Evolutionary conservation across 1,140 invertebrate genomes (phyloP), one percentile per base, ranked within the genome.

Genomic region (Cotesia vestalis): DNA sequence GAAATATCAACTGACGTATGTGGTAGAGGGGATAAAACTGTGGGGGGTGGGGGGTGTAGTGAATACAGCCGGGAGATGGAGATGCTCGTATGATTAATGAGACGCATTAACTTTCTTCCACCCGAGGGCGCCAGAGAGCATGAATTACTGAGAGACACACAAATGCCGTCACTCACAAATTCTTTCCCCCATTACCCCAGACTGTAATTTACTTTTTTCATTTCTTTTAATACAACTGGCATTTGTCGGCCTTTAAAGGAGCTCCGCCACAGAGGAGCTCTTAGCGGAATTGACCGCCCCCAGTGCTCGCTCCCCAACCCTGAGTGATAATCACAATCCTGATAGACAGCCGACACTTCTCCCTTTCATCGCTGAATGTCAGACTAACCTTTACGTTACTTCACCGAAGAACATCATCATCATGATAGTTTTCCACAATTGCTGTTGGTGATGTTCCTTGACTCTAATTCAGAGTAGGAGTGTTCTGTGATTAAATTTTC

Each of bases 261-360:
- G 63, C 27, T 63, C 27, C 27, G 2, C 27, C 27, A 27, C 35
- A 66, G 20, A 67, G 57, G 53, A 59, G 75, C 78, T 79, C 78
- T 80, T 78, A 80, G 77, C 74, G 79, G 80, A 81, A 81, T 80
- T 81, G 79, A 79, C 78, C 77, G 73, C 74, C 68, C 73, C 72
- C 77, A 78, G 78, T 81, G 78, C 74, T 46, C 11, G 11, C 5
- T 8, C 35, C 35, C 17, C 64, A 67, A 64, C 74, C 69, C 61
- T 36, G 35, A n/a, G 27, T 46, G 69, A 71, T 71, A 71, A 71
- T 71, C 61, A 71, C 12, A 57, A 67, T 46, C 4, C 6, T 74
- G 69, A 74, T 69, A 66, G 70, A 72, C 70, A 57, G 38, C 46
- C 34, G 59, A 27, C 27, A 27, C 27, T 27, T 27, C 1, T 27